Evolutionary conservation across 2,113 vertebrate genomes (phyloP), one percentile per base, ranked within the genome.

Genomic region (Cyprinodon variegatus): DNA sequence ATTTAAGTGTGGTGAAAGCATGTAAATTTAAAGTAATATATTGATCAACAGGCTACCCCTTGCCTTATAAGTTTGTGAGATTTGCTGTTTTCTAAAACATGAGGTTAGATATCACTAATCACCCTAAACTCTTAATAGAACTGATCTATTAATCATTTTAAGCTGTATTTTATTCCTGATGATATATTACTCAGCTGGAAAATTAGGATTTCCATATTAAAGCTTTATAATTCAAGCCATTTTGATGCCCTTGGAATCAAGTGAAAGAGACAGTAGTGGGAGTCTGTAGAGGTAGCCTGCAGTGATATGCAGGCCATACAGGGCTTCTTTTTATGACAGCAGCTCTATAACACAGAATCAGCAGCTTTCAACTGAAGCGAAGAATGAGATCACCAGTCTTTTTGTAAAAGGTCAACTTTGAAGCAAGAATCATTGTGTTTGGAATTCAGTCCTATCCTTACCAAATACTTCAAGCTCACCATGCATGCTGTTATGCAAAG

Each of bases 191-290:
- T 90, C 86, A 96, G 94, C 50, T 91, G 74, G 70, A 65, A 89
- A 93, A 91, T 90, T 87, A 92, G 91, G 93, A 94, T 95, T 95
- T 95, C 93, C 94, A 95, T 95, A 93, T 96, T 95, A 96, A 97
- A 97, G 95, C 89, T 86, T 86, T 88, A 93, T 81, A 93, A 96
- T 96, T 95, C 95, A 93, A 96, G 92, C 85, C 93, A 91, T 93
- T 96, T 95, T 93, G 65, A 76, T 77, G 82, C 74, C 79, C 74
- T 83, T 85, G 77, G 82, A 43, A 91, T 91, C 93, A 87, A 87
- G 74, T 92, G 91, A 94, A 79, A 92, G 89, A 93, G 87, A 90
- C 86, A 88, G 85, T 74, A 65, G 68, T 86, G 78, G 62, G 77
- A 86, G 83, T 76, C 43, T 72, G 84, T 67, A 77, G 86, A 88